Base-by-base conservation (phyloP, 2,888 invertebrate genomes). In the Diploptera punctata region DNA sequence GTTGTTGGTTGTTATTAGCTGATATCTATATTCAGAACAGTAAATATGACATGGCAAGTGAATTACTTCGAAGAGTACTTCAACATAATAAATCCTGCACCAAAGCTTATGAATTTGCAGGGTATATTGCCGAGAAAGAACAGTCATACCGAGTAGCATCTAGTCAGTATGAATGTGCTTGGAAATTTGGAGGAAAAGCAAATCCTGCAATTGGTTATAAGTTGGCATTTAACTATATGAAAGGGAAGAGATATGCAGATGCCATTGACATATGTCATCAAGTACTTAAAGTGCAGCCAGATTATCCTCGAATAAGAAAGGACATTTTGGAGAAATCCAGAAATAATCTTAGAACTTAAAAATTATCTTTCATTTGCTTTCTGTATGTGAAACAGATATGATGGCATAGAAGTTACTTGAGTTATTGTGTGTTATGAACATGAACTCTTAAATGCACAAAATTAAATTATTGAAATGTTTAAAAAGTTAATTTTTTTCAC, bases 301-400 rank as follows among this genome's bases (percentile, higher is more conserved):
- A 96, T 75, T 98, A 97, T 82, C 93, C 95, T 0, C 93, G 94
- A 79, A 93, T 99, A 62, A 91, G 89, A 76, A 97, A 96, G 81
- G 98, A 99, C 78, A 93, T 99, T 77, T 85, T 98, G 76, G 98
- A 98, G 77, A 98, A 98, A 80, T 92, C 93, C 38, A 88, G 93
- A 76, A 88, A 86, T 78, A 92, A 92, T 84, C 85, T 95, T 77
- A 86, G 93, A 76, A 88, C 91, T 1, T 93, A 83, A 83, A 54
- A 33, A 5, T n/a, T n/a, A n/a, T n/a, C n/a, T n/a, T n/a, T n/a
- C n/a, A n/a, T n/a, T n/a, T n/a, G n/a, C n/a, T n/a, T n/a, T n/a
- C n/a, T n/a, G n/a, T n/a, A n/a, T n/a, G n/a, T n/a, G n/a, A n/a
- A n/a, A n/a, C n/a, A n/a, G n/a, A n/a, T n/a, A n/a, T n/a, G n/a